Percentiles rank a stretch among this genome's conserved stretches.
Evolutionary conservation across 2,888 invertebrate genomes (phyloP).

Genomic region (Hedya salicella): DNA sequence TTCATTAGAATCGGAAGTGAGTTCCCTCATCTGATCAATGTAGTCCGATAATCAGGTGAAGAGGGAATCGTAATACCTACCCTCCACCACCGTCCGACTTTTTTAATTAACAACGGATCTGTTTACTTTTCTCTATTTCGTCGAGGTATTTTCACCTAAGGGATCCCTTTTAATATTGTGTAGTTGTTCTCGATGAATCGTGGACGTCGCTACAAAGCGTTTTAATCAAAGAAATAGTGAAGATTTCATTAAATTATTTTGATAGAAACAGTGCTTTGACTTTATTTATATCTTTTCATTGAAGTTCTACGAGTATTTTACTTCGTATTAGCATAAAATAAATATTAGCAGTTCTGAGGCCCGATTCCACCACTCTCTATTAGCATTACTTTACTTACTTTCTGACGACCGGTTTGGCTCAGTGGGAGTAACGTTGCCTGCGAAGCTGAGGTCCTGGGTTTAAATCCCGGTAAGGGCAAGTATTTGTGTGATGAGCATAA

Average conservation of each 20-base stretch:
- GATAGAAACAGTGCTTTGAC: background rate
- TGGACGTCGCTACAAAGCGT: slow-evolving; percentile 18
- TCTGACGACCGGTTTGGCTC: too few species aligned
- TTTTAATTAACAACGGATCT: slow-evolving; percentile 57
- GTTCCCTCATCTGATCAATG: slow-evolving; percentile 40
- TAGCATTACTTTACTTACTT: too few species aligned
- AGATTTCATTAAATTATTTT: slow-evolving; percentile 17
- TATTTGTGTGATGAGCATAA: too few species aligned
- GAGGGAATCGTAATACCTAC: slow-evolving; percentile 52
- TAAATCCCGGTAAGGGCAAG: too few species aligned
- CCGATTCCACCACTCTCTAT: too few species aligned
- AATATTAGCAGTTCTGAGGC: too few species aligned
- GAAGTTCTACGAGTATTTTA: background rate
- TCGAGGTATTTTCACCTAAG: slow-evolving; percentile 35
- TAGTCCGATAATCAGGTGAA: slow-evolving; percentile 54
- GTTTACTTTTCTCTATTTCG: slow-evolving; percentile 43
- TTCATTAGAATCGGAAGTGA: slow-evolving; percentile 41
- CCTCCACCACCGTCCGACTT: slow-evolving; percentile 53
- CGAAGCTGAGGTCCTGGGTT: too few species aligned
- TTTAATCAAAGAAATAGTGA: slow-evolving; percentile 30
- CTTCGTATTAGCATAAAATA: background rate
- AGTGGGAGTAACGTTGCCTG: too few species aligned
- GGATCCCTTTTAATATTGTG: slow-evolving; percentile 42
- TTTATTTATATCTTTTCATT: background rate
- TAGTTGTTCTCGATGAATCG: slow-evolving; percentile 28